Conservation (phyloP, 2,797 vertebrate genomes). For the Vespertilio murinus region DNA sequence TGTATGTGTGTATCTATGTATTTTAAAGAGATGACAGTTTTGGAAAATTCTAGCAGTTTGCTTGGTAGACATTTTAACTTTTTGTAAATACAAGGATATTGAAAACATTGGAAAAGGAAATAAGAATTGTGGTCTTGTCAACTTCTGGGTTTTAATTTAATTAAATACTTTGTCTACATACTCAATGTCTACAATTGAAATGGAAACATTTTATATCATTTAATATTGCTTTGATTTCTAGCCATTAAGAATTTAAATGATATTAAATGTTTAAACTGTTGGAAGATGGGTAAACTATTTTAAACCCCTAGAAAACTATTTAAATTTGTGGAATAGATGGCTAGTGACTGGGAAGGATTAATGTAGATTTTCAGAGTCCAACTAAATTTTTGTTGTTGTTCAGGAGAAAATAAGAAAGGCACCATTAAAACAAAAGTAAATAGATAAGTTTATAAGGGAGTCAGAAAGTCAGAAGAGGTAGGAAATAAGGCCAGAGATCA, state of each 20-base stretch:
- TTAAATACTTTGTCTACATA: constrained; percentile 10
- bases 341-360: neutral
- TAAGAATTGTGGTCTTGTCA: neutral
- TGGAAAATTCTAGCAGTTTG: neutral
- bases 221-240: constrained; percentile 24
- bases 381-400: neutral
- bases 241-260: constrained; percentile 1
- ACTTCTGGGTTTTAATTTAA: constrained; percentile 12
- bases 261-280: constrained; percentile 36
- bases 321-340: constrained; percentile 12
- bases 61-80: neutral
- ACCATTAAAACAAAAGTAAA: neutral
- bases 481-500: constrained; percentile 13
- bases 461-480: neutral
- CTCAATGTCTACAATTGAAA: neutral
- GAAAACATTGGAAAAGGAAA: constrained; percentile 26
- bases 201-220: neutral
- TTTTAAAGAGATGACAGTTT: constrained; percentile 1
- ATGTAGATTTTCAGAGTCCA: neutral
- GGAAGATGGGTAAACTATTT: constrained; percentile 17
- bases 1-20: neutral
- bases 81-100: neutral
- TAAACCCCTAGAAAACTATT: constrained; percentile 32
- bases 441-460: neutral
- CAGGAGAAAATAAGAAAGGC: neutral